phyloP scores from a whole-genome alignment of 1,140 invertebrate species.

The Dinoponera quadriceps region DNA sequence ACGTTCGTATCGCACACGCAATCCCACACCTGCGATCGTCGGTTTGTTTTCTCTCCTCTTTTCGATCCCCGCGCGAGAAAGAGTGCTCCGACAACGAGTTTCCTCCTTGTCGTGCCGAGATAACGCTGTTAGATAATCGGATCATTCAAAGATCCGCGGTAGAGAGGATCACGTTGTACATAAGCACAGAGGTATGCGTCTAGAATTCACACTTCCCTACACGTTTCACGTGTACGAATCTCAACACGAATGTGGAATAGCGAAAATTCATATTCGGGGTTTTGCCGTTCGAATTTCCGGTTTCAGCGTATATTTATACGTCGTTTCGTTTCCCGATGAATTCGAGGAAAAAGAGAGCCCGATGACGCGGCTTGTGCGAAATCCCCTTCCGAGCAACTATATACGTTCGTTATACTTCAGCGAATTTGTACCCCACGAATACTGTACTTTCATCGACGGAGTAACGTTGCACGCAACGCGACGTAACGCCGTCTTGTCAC shows the following conservation, averaged over 20 bases:
- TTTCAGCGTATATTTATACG: no score
- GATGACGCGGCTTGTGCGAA: constrained; percentile 3
- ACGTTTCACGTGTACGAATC: no score
- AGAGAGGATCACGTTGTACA: constrained; percentile 30
- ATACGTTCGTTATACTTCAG: constrained; percentile 10
- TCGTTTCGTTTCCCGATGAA: constrained; percentile 3
- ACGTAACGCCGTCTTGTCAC: no score
- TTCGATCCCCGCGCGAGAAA: constrained; percentile 9
- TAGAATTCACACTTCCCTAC: constrained; percentile 31
- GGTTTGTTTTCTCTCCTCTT: not conserved
- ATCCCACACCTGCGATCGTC: constrained; percentile 17
- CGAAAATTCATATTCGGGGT: constrained; percentile 37
- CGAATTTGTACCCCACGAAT: constrained; percentile 22
- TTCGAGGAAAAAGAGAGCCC: not conserved
- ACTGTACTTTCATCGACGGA: not conserved
- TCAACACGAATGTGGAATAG: constrained; percentile 18
- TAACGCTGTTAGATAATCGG: not conserved
- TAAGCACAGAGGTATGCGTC: constrained; percentile 24
- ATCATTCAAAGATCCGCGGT: not conserved
- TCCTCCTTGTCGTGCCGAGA: not conserved
- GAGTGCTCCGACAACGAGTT: not conserved
- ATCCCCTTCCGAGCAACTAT: not conserved
- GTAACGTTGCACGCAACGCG: not conserved
- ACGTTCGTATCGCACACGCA: not conserved
- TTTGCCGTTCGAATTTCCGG: constrained; percentile 18